Percentiles rank a stretch among this genome's conserved stretches.
Evolutionary conservation across 2,797 vertebrate genomes (phyloP).

Genomic region (Gymnoscopelus braueri): DNA sequence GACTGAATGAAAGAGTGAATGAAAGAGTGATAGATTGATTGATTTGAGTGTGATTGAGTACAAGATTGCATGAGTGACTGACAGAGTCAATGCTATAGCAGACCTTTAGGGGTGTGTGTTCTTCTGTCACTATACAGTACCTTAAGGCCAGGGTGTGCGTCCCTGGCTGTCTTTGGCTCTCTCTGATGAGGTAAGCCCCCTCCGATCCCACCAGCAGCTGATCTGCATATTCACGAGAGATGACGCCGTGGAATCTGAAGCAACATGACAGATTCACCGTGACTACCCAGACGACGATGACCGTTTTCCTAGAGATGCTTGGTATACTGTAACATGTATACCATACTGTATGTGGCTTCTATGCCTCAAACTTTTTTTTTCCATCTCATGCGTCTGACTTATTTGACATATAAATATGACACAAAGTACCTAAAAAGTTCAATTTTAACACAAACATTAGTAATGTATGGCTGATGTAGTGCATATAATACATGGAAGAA

Average conservation of each 20-base stretch:
- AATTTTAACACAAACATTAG: too few relatives aligned
- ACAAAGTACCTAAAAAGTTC: too few relatives aligned
- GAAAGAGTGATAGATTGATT: not conserved
- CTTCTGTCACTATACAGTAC: slow-evolving; percentile 69
- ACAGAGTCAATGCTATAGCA: not conserved
- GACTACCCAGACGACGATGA: not conserved
- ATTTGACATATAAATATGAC: too few relatives aligned
- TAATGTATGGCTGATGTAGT: too few relatives aligned
- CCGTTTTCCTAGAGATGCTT: too few relatives aligned
- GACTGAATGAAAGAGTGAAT: slow-evolving; percentile 6
- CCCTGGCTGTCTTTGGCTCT: slow-evolving; percentile 95
- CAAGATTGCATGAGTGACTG: not conserved
- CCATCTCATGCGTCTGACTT: too few relatives aligned
- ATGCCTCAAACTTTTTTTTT: too few relatives aligned
- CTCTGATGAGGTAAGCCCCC: slow-evolving; percentile 95
- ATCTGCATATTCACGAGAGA: slow-evolving; percentile 93
- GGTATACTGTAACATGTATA: too few relatives aligned
- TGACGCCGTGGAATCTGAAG: slow-evolving; percentile 92
- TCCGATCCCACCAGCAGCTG: slow-evolving; percentile 88
- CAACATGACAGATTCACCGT: not conserved
- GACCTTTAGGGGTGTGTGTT: slow-evolving; percentile 17
- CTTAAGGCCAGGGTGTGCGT: slow-evolving; percentile 95
- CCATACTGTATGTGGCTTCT: too few relatives aligned
- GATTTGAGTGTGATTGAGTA: slow-evolving; percentile 77
- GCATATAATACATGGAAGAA: too few relatives aligned